Evolutionary conservation across 2,888 invertebrate species (phyloP), one percentile per base, ranked within the genome.

Genomic region (Drosophila koepferae): DNA sequence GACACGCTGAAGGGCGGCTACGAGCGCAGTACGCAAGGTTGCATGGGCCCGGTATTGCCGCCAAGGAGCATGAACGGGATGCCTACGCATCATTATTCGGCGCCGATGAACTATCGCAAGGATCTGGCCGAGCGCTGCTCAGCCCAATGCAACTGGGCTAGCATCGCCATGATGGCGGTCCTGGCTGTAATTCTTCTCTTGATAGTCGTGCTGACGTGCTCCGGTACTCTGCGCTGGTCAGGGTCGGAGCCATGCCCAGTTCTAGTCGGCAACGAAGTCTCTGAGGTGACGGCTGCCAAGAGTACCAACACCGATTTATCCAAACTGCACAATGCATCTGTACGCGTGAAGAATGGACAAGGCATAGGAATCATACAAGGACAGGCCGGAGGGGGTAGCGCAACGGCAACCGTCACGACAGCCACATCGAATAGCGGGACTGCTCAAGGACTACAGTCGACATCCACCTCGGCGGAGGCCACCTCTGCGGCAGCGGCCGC

Each of bases 31-130:
- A 94, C 96, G 91, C 92, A 91, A 78, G 94, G 95, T 91, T 94
- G 95, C 86, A 94, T 95, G 93, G 96, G 95, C 81, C 96, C 96
- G 38, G 96, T 96, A 77, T 94, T 96, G 87, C 96, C 96, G 86
- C 96, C 96, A 90, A 95, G 97, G 89, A 91, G 92, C 90, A 93
- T 93, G 92, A 93, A 92, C 86, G 92, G 92, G 62, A 94, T 95
- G 85, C 95, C 94, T 89, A 95, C 96, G 79, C 95, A 96, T 90
- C 96, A 96, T 93, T 97, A 96, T 92, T 95, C 96, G 80, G 96
- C 96, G 85, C 95, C 97, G 90, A 97, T 97, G 94, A 97, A 97
- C 94, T 97, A 97, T 94, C 96, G 96, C 92, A 97, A 97, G 94
- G 97, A 97, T 87, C 94, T 97, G 89, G 96, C 97, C 67, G 96